Evolutionary conservation across 2,797 vertebrate genomes (phyloP), one percentile per base, ranked within the genome.

Genomic region (Microctenopoma steveboyesi): DNA sequence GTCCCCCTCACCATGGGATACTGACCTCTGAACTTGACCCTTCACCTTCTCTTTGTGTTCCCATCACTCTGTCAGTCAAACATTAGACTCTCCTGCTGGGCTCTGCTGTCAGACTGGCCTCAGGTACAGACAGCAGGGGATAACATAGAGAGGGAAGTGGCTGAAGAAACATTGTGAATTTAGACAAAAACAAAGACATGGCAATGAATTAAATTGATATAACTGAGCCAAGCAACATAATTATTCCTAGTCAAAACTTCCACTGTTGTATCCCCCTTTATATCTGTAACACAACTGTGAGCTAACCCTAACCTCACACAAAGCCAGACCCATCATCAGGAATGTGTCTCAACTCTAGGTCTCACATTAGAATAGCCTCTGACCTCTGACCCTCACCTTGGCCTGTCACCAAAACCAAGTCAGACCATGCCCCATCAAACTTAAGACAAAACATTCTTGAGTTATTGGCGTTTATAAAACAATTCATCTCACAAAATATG

Each of bases 21-120:
- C 74, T 83, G 86, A 86, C 89, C 89, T 84, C 57, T 89, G 90
- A 92, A 90, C 90, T 74, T 76, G 69, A 83, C 86, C 89, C 81
- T 85, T 86, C 78, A 88, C 86, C 90, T 75, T 55, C 72, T 74
- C 81, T 81, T 73, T 79, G 83, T 82, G 82, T 18, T 7, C 72
- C 76, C 82, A 71, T 83, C 74, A 68, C 74, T 55, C 83, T 88
- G 91, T 92, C 93, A 93, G 77, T 92, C 91, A 93, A 83, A 83
- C 86, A 73, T 85, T 86, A 81, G 72, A 84, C 22, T 63, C 72
- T 81, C 88, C 91, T 45, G 86, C 88, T 80, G 86, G 10, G 86
- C 64, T 56, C 64, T 48, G 70, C 74, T 82, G 82, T 83, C 76
- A 61, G 55, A 60, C 12, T 30, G 30, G 76, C 75, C 78, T 71